These are phyloP conservation scores for Drosophila kuntzei DNA, from an alignment of 2,888 invertebrate species.

Conservation along the genomic window DNA sequence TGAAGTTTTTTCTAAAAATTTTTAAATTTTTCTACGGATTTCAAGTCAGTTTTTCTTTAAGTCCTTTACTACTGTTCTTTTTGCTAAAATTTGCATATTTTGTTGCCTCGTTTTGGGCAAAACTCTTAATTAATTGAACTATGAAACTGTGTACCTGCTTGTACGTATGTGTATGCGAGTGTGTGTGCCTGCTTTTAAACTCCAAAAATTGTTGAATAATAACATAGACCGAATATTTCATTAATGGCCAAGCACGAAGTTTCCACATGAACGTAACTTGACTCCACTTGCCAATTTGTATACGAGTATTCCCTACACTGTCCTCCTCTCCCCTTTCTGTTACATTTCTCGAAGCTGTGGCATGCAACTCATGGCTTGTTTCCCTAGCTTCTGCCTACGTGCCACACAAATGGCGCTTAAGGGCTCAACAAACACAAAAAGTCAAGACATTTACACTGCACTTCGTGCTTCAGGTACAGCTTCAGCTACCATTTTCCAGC, in stretches of 20 bases:
- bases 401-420: conserved; percentile 64
- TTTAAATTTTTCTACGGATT: neutral
- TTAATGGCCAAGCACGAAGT: conserved; percentile 48
- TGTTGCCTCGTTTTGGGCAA: neutral
- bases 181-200: neutral
- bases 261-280: conserved; percentile 25
- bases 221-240: conserved; percentile 43
- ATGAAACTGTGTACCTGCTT: neutral
- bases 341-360: neutral
- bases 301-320: neutral
- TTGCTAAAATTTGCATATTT: neutral
- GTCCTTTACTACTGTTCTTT: neutral
- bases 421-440: conserved; percentile 82
- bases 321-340: neutral
- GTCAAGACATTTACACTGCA: conserved; percentile 81
- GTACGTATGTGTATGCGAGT: neutral
- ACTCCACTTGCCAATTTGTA: conserved; percentile 17
- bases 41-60: neutral
- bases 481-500: conserved; percentile 3
- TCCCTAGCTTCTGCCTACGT: conserved; percentile 16
- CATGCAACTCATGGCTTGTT: neutral
- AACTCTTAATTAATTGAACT: conserved; percentile 3
- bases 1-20: neutral
- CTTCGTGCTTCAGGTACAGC: conserved; percentile 51
- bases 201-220: conserved; percentile 39